These are phyloP conservation scores for Hyposmocoma kahamanoa DNA, from an alignment of 1,140 invertebrate species.

Conservation along the genomic window DNA sequence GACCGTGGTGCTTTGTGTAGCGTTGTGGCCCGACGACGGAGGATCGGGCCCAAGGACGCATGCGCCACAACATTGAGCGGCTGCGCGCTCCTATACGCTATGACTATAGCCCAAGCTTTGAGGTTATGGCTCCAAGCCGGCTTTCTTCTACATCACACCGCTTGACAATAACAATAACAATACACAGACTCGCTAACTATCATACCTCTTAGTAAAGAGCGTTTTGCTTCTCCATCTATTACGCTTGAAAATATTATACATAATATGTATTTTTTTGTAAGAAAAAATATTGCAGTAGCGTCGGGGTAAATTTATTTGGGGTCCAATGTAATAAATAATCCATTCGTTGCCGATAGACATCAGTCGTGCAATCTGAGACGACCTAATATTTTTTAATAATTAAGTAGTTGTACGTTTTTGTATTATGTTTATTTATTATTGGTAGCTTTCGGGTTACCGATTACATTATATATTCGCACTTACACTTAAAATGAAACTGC, in stretches of 20 bases:
- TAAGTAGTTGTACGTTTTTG: neutral
- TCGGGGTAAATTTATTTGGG: constrained; percentile 24
- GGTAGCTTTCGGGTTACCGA: neutral
- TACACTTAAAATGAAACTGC: too few relatives aligned
- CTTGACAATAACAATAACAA: constrained; percentile 38
- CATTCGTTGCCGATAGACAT: neutral
- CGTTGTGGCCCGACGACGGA: constrained; percentile 22
- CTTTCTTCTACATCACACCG: constrained; percentile 23
- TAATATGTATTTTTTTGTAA: neutral
- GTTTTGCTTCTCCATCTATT: neutral
- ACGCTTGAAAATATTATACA: neutral
- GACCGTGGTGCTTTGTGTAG: constrained; percentile 49
- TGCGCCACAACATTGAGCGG: constrained; percentile 68
- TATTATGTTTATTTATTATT: neutral
- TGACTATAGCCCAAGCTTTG: constrained; percentile 40
- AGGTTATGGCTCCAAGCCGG: constrained; percentile 64
- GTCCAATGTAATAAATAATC: constrained; percentile 17
- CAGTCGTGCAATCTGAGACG: neutral
- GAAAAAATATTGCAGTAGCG: constrained; percentile 5
- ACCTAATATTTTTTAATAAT: neutral
- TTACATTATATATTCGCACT: neutral
- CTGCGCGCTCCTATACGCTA: constrained; percentile 47
- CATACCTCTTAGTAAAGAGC: constrained; percentile 10
- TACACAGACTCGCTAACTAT: constrained; percentile 16
- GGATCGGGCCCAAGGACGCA: constrained; percentile 28